Percentiles rank a stretch among this genome's conserved stretches.
Conservation (phyloP, 64 coral and sea anemone species). For the Orbicella faveolata region DNA sequence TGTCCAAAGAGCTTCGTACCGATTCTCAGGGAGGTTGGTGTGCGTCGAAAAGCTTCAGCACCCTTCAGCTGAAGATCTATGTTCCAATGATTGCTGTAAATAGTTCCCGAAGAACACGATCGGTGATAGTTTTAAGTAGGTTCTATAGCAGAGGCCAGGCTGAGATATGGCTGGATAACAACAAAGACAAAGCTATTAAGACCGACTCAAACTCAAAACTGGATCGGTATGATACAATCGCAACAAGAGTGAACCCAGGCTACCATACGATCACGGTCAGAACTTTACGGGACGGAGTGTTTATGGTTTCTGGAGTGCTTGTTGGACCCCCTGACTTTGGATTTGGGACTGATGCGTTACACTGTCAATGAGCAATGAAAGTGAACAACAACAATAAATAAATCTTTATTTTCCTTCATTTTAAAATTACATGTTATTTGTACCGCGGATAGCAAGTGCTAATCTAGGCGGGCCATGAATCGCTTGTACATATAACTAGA, state of each 20-base stretch:
- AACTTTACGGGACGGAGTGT: neutral
- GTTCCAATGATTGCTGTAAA: neutral
- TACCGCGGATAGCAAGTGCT: too few relatives aligned
- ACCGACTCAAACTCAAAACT: neutral
- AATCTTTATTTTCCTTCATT: too few relatives aligned
- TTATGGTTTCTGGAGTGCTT: neutral
- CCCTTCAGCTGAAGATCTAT: conserved; percentile 31
- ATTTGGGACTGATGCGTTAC: too few relatives aligned
- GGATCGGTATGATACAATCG: neutral
- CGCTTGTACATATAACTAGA: too few relatives aligned
- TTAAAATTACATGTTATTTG: too few relatives aligned
- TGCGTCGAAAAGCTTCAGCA: neutral
- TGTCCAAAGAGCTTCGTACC: neutral
- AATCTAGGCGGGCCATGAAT: too few relatives aligned
- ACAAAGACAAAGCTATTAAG: neutral
- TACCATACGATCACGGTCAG: neutral
- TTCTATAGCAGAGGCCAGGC: neutral
- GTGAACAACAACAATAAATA: too few relatives aligned
- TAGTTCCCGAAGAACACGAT: neutral
- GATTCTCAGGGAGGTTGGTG: conserved; percentile 7
- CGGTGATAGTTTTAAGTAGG: neutral
- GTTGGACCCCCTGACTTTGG: neutral
- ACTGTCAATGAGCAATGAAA: too few relatives aligned
- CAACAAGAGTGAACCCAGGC: neutral
- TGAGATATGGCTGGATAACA: neutral